Conservation (phyloP, 30 jellyfish, hydroid and myxozoan genomes). For the Aurelia sp. region DNA sequence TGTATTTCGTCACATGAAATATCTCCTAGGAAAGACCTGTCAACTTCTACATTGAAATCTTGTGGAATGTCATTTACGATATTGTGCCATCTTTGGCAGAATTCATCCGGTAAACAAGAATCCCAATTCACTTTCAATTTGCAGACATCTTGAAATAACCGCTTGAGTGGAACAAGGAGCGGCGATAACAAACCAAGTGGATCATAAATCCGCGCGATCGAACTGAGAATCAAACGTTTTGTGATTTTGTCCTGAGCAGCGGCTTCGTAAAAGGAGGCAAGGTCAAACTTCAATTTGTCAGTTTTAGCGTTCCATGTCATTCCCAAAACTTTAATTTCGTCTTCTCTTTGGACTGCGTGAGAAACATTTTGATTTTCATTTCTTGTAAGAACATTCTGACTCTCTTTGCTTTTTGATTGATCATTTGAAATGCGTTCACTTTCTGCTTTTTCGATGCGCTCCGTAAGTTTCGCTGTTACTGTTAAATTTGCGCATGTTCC, state of each 20-base stretch:
- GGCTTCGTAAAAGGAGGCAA: neutral
- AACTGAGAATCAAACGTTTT: neutral
- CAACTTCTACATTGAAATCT: neutral
- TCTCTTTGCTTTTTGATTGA: too few relatives aligned
- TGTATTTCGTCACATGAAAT: neutral
- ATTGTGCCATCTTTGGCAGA: slow-evolving; percentile 5
- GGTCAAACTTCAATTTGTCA: slow-evolving; percentile 4
- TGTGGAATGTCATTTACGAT: neutral
- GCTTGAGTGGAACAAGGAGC: slow-evolving; percentile 14
- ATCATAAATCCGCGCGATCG: slow-evolving; percentile 19
- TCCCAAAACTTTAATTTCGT: slow-evolving; percentile 35
- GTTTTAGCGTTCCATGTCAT: slow-evolving; percentile 16
- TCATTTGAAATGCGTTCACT: too few relatives aligned
- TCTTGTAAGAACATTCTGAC: too few relatives aligned
- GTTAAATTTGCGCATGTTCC: slow-evolving; percentile 44
- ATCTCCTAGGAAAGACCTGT: neutral
- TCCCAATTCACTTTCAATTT: slow-evolving; percentile 19
- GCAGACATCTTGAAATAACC: slow-evolving; percentile 27
- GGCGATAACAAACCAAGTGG: slow-evolving; percentile 43
- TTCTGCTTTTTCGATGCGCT: slow-evolving; percentile 7
- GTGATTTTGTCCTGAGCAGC: neutral
- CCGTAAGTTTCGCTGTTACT: slow-evolving; percentile 9
- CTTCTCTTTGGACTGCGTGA: too few relatives aligned
- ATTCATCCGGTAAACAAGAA: slow-evolving; percentile 19
- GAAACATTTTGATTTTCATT: too few relatives aligned